Evolutionary conservation across 2,113 vertebrate species (phyloP), one percentile per base, ranked within the genome.

Genomic region (Lontra canadensis): DNA sequence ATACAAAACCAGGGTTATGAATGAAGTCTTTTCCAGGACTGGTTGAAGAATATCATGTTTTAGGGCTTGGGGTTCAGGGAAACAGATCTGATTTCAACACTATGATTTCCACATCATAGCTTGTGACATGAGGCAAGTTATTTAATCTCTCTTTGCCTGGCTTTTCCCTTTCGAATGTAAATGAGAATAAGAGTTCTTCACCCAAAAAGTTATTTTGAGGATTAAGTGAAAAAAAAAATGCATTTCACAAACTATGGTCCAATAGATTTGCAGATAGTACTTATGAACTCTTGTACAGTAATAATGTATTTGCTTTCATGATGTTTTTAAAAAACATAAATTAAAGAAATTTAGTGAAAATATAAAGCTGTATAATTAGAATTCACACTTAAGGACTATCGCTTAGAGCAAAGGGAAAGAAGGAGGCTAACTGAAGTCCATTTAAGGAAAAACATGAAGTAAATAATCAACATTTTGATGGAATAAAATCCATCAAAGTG

Each of bases 211-310:
- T 91, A 42, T 87, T 79, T 79, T 73, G 55, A 92, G 17, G 78
- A 95, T 73, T 94, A 88, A 92, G 15, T 83, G 42, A 92, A 97
- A 90, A 90, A 78, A 90, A 85, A 79, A 92, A 82, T n/a, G 36
- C 55, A 31, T 93, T 96, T 93, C 61, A 90, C 17, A 95, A 93
- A 52, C 42, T 47, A 63, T 29, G 31, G 2, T 25, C 34, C 0
- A 57, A 26, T 67, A 78, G 39, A 17, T 71, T 93, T 95, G 82
- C 36, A 79, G 76, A 34, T 49, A 92, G 57, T 7, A 39, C 0
- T 79, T 34, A 18, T 17, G 9, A 69, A 84, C 34, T 78, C 39
- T 67, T 90, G 29, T 23, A 29, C 57, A n/a, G 57, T 74, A 61
- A 90, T 36, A 26, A 63, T 67, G 36, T 86, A 61, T 86, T 86